Conservation (phyloP, 2,888 invertebrate species). For the Monoplex corrugatus region DNA sequence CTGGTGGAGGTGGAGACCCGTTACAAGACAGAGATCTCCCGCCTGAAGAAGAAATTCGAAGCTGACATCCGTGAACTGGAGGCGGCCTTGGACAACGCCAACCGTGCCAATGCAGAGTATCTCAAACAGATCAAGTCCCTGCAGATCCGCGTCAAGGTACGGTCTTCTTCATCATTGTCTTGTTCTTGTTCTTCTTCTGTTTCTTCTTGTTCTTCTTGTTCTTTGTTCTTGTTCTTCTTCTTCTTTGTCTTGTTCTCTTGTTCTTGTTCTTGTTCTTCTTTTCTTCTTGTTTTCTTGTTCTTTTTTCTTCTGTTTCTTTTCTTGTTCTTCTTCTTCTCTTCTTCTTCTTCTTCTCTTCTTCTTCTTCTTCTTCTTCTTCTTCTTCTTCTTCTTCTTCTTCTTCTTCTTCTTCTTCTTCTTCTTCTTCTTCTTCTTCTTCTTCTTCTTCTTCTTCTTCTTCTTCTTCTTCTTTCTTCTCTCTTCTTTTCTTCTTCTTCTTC, state of each 20-base stretch:
- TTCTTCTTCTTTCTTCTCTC: not conserved
- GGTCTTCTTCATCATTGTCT: not conserved
- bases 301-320: not conserved
- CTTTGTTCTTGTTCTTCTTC: not conserved
- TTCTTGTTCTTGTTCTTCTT: not conserved
- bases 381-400: too few relatives aligned
- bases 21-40: slow-evolving; percentile 80
- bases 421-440: too few relatives aligned
- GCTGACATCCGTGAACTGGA: slow-evolving; percentile 80
- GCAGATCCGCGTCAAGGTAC: slow-evolving; percentile 91
- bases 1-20: slow-evolving; percentile 81
- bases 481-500: not conserved
- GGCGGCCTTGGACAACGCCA: slow-evolving; percentile 92
- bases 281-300: not conserved
- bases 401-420: too few relatives aligned
- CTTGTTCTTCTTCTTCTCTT: too few relatives aligned
- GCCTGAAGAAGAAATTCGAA: slow-evolving; percentile 82
- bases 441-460: not conserved
- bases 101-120: slow-evolving; percentile 90
- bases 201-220: slow-evolving; percentile 49
- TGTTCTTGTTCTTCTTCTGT: not conserved
- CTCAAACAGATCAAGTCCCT: slow-evolving; percentile 99
- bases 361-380: too few relatives aligned
- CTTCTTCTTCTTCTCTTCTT: too few relatives aligned
- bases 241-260: not conserved